Base-by-base conservation (phyloP, 2,888 invertebrate species). In the Coenonympha arcania region DNA sequence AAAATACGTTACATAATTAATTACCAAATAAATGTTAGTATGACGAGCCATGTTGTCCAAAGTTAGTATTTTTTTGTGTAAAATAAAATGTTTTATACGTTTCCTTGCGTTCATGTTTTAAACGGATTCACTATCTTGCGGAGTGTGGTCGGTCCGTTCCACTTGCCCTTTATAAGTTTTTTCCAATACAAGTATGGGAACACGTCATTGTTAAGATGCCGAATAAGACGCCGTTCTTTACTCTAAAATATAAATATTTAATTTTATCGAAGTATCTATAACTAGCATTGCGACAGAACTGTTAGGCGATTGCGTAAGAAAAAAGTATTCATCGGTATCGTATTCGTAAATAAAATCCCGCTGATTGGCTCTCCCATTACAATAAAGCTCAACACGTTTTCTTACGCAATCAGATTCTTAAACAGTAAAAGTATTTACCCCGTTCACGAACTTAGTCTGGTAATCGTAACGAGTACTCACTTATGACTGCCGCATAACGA, bases 171-270 rank as follows among this genome's bases (percentile, higher is more conserved):
- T 8, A 96, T 69, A 89, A 97, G 90, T 19, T 91, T 73, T 48
- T 91, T 85, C 98, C 98, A 99, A 69, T 99, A 99, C 0, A 98
- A 67, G 6, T 87, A 66, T 0, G 98, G 98, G 87, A 98, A 91
- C 0, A 93, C 54, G 52, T 93, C 87, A 63, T 91, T 93, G 74
- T 97, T 97, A 82, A 98, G 69, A 3, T 90, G 69, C 69, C 90
- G 97, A 89, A 94, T 91, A 0, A 88, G 54, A 4, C 80, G 79
- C 0, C 87, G 74, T 63, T 89, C 89, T 62, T 87, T 87, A 44
- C 86, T 83, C 76, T 89, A 86, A 6, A 79, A 75, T 48, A 20
- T 37, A 34, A 15, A 39, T 13, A 30, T 37, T 11, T 39, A 39
- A 18, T 6, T 73, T 92, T 91, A 19, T 36, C 15, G 15, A 15